These are phyloP conservation scores for Gorsachius goisagi DNA, from an alignment of 2,113 vertebrate genomes.

Conservation along the genomic window DNA sequence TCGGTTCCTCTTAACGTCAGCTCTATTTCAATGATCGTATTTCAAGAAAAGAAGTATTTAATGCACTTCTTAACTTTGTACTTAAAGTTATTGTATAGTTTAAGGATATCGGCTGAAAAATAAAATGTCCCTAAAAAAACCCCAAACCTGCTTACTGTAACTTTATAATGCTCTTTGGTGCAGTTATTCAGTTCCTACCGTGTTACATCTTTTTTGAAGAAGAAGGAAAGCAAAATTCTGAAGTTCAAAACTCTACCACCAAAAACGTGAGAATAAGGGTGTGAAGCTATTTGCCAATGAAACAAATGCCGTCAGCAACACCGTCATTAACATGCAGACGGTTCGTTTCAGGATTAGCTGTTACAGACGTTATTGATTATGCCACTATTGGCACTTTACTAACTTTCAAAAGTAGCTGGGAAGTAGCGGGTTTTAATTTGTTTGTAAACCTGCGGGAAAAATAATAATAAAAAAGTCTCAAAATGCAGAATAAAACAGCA, in stretches of 20 bases:
- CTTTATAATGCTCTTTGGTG: background rate
- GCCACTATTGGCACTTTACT: background rate
- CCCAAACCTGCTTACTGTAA: background rate
- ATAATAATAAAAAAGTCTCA: background rate
- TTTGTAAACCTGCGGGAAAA: background rate
- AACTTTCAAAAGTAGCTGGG: background rate
- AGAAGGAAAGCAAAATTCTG: slow-evolving; percentile 6
- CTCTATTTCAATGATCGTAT: background rate
- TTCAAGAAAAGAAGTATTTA: background rate
- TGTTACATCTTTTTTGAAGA: background rate
- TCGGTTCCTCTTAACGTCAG: background rate
- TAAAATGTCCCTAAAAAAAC: background rate
- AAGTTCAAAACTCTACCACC: background rate
- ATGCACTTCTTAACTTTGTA: background rate
- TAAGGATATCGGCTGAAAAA: slow-evolving; percentile 12
- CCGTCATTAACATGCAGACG: background rate
- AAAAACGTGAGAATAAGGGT: background rate
- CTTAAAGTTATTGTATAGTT: background rate
- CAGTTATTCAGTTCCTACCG: background rate
- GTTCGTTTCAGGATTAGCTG: background rate
- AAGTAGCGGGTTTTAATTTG: background rate
- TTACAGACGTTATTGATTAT: background rate
- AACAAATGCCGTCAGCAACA: background rate
- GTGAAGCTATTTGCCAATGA: slow-evolving; percentile 9
- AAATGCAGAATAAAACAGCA: background rate